These are phyloP conservation scores for Lamprologus sp. DNA, from an alignment of 2,113 vertebrate species.

Conservation along the genomic window DNA sequence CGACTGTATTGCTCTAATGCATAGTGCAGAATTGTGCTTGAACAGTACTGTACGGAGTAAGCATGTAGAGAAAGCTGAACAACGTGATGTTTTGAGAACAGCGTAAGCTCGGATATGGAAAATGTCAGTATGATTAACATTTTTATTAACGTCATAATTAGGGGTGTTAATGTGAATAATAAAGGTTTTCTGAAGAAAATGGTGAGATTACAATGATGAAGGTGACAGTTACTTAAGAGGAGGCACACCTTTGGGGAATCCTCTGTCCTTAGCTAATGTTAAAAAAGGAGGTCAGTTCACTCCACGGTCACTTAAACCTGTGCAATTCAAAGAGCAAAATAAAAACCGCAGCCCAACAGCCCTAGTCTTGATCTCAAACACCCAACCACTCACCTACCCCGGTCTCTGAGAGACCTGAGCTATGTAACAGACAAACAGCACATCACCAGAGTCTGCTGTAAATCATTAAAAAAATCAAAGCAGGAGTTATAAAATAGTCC, in stretches of 20 bases:
- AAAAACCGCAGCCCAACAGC: slow-evolving; percentile 48
- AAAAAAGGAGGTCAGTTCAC: slow-evolving; percentile 22
- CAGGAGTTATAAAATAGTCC: slow-evolving; percentile 56
- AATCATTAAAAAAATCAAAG: slow-evolving; percentile 17
- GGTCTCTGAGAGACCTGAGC: neutral
- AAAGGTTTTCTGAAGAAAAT: neutral
- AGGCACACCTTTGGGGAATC: neutral
- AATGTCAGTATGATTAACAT: neutral
- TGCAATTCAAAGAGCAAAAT: slow-evolving; percentile 61
- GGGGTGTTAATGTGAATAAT: neutral
- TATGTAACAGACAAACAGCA: slow-evolving; percentile 14
- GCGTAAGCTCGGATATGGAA: neutral
- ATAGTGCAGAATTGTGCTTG: slow-evolving; percentile 60
- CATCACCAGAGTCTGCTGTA: slow-evolving; percentile 11
- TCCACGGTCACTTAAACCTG: slow-evolving; percentile 31
- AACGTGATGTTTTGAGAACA: neutral
- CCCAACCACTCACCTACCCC: neutral
- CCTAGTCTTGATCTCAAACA: slow-evolving; percentile 13
- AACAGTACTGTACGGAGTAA: slow-evolving; percentile 23
- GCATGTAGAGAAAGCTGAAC: neutral
- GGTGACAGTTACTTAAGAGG: neutral
- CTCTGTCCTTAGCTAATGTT: neutral
- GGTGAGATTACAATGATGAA: neutral
- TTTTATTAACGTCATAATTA: neutral
- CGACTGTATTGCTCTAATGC: slow-evolving; percentile 51